Evolutionary conservation across 2,888 invertebrate species (phyloP), one percentile per base, ranked within the genome.

Genomic region (Campaea margaritaria): DNA sequence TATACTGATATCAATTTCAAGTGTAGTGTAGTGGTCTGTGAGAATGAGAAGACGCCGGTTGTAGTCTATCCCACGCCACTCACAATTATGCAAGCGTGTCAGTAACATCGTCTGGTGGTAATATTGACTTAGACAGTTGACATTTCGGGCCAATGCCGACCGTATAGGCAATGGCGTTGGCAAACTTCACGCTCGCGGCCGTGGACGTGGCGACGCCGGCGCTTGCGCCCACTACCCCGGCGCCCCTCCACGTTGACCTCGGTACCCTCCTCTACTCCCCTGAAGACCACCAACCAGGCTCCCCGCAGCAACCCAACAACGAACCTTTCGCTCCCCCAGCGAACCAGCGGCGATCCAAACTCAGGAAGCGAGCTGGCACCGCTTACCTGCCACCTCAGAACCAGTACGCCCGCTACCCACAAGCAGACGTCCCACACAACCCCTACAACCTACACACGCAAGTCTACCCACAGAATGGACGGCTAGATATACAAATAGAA

Each of bases 191-290:
- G 70, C 75, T 88, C 64, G 82, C 87, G 57, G 78, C 83, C 62
- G 82, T 82, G 58, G 80, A 79, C 15, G 82, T 76, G 16, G 87
- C 86, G 58, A 83, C 89, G 56, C 91, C 91, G 31, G 79, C 82
- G 47, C 75, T 91, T 48, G 72, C 76, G 27, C 75, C 83, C 36
- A 82, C 91, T 11, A 75, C 87, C 2, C 72, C 89, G 9, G 72
- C 79, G 16, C 89, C 91, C 10, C 72, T 89, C 14, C 82, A 81
- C 34, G 83, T 87, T 31, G 79, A 81, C 60, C 79, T 91, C 36
- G 89, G 90, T 53, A 91, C 90, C 55, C 75, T 92, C n/a, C 81
- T 92, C 2, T 92, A 91, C 73, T 85, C 88, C 1, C 92, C 92
- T 21, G 90, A 87, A 55, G 86, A 87, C 38, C 81, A 83, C 28